Conservation (phyloP, 2,113 vertebrate genomes). For the Dendropsophus ebraccatus region DNA sequence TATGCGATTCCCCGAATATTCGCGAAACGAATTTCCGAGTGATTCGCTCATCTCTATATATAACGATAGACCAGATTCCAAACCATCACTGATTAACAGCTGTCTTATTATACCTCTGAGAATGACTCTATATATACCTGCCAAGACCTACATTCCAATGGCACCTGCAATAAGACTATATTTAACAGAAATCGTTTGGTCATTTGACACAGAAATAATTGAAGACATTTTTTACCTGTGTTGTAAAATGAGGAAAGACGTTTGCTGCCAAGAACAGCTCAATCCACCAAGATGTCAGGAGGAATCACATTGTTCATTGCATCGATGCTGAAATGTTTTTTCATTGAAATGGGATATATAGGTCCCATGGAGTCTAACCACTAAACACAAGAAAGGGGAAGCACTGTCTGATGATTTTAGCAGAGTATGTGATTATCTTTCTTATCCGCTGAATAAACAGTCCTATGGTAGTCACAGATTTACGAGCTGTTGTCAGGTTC, state of each 20-base stretch:
- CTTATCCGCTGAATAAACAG: slow-evolving; percentile 46
- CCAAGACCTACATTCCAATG: neutral
- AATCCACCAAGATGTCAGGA: slow-evolving; percentile 45
- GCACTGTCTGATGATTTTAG: slow-evolving; percentile 45
- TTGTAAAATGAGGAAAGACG: slow-evolving; percentile 1
- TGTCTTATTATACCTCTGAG: neutral
- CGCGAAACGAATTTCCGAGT: no score
- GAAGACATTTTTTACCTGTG: slow-evolving; percentile 40
- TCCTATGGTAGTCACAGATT: slow-evolving; percentile 47
- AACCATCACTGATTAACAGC: neutral
- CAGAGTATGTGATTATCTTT: slow-evolving; percentile 49
- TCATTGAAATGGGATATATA: slow-evolving; percentile 40
- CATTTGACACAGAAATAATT: slow-evolving; percentile 16
- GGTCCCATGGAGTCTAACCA: slow-evolving; percentile 53
- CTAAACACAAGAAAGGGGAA: slow-evolving; percentile 48
- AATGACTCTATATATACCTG: neutral
- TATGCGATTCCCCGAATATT: no score
- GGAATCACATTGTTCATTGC: slow-evolving; percentile 39
- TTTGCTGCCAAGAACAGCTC: slow-evolving; percentile 42
- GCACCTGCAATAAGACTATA: neutral
- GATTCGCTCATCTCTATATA: no score
- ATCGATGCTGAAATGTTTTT: slow-evolving; percentile 36
- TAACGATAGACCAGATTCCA: neutral
- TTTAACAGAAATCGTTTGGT: neutral
- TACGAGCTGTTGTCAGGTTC: slow-evolving; percentile 50